Base-by-base conservation (phyloP, 1,140 invertebrate species). In the Parapsyche elsis region DNA sequence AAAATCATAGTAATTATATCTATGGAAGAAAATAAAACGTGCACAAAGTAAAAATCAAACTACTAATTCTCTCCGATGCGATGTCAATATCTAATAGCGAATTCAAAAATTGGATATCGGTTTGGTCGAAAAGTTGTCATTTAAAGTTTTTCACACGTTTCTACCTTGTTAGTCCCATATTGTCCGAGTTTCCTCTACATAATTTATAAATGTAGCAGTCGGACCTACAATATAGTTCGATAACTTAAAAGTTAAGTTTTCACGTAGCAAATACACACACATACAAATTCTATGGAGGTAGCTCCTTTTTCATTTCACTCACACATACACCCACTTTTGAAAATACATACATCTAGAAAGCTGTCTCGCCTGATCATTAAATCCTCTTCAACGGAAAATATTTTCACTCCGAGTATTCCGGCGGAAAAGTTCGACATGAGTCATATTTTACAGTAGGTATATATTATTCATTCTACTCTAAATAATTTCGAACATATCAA, bases 141-240 rank as follows among this genome's bases (percentile, higher is more conserved):
- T 67, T 1, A 24, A 77, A 77, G 53, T 77, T 77, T 67, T 67
- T 77, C 75, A 75, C 75, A 64, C 75, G 75, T 64, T 77, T 77
- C 59, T 57, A 64, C 57, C 75, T 77, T 44, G 75, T 77, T 77
- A 77, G 75, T 64, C 75, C 9, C 75, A 77, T 77, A 77, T 77
- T 77, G 75, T 77, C 24, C 75, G 57, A 77, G 75, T 77, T 77
- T 57, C 26, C 73, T 24, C 45, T 77, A 77, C 57, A 77, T 77
- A 77, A 77, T 77, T 77, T 77, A 77, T 77, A 76, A 76, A 23
- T 76, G 49, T 76, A 76, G 49, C 57, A 19, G 14, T n/a, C 12
- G 0, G 21, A 67, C 64, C n/a, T 77, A 45, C 12, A 61, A 26
- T 77, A 57, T 75, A 75, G 16, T 77, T 38, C 30, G 49, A 64